Evolutionary conservation across 2,113 vertebrate genomes (phyloP).

Genomic region (Tyrannus savana): DNA sequence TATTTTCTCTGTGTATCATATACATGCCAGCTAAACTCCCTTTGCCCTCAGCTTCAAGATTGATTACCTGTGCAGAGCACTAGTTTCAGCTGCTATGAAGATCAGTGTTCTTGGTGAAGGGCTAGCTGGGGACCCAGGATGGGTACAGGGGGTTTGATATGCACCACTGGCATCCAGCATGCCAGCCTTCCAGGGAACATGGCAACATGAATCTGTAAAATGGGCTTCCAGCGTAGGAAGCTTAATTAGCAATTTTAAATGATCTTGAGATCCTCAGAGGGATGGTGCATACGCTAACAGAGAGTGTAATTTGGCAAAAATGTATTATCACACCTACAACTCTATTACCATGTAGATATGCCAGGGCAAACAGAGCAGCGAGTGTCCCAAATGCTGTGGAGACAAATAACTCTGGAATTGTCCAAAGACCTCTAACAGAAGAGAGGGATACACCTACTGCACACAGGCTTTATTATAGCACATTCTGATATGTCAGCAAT

Average conservation of each 20-base stretch:
- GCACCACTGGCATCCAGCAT: neutral
- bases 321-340: neutral
- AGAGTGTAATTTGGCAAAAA: conserved; percentile 7
- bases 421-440: neutral
- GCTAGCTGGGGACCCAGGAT: neutral
- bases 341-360: neutral
- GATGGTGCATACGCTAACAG: neutral
- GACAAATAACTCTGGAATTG: conserved; percentile 4
- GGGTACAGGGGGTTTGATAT: neutral
- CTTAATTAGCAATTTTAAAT: conserved; percentile 22
- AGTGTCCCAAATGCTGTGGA: neutral
- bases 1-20: neutral
- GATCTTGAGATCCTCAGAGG: neutral
- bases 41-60: neutral
- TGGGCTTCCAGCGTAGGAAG: neutral
- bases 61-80: neutral
- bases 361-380: neutral
- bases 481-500: neutral
- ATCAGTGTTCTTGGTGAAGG: neutral
- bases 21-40: neutral
- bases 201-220: neutral
- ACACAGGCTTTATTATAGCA: neutral
- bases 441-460: neutral
- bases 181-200: neutral
- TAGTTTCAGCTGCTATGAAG: neutral